A percentile compares a stretch with the other conserved stretches of the same genome.
Conservation (phyloP, 2,797 vertebrate genomes). For the Acestrorhynchus altus region DNA sequence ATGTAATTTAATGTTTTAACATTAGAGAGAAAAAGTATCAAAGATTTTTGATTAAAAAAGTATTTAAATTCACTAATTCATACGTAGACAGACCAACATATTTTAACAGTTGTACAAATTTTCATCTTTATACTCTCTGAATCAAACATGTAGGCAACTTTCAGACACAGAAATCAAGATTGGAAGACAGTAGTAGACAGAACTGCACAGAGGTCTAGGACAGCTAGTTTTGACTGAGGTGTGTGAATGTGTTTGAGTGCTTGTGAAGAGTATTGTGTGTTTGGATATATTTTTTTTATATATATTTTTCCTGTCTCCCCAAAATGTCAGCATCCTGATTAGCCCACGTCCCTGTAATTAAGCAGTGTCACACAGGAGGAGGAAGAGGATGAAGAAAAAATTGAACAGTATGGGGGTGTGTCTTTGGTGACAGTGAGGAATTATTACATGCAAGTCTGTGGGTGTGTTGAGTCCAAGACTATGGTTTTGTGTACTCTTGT, state of each 20-base stretch:
- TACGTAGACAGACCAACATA: no score
- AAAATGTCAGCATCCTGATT: slow-evolving; percentile 2
- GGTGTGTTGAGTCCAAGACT: not conserved
- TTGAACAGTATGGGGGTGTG: not conserved
- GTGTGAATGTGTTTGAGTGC: slow-evolving; percentile 4
- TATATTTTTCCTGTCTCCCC: not conserved
- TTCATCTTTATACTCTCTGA: no score
- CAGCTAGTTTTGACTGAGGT: not conserved
- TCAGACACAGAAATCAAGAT: not conserved
- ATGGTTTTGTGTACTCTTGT: not conserved
- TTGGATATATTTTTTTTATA: no score
- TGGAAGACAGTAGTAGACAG: no score
- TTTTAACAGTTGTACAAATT: no score
- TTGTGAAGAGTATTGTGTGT: not conserved
- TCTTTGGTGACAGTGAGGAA: not conserved
- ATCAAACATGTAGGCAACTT: no score
- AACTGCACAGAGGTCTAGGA: no score
- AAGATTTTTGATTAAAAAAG: no score
- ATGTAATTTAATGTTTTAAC: no score
- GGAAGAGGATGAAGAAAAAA: not conserved
- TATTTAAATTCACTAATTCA: no score
- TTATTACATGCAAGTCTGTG: slow-evolving; percentile 1
- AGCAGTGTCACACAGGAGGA: not conserved
- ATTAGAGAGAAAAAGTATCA: no score
- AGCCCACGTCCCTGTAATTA: slow-evolving; percentile 1